Evolutionary conservation across 2,113 vertebrate species (phyloP).

Genomic region (Naja naja): DNA sequence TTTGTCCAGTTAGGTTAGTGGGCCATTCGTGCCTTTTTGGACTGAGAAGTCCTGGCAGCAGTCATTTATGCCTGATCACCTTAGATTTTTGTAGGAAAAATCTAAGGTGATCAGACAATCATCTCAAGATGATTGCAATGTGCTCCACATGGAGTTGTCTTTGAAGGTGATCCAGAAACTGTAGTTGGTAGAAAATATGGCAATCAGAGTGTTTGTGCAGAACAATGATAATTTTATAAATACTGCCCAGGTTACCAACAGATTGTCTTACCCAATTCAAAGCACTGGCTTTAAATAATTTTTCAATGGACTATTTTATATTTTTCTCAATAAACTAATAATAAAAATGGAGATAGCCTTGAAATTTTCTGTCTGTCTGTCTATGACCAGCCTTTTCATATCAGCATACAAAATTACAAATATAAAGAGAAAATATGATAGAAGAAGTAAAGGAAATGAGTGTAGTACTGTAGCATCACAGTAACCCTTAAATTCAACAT

Average conservation of each 20-base stretch:
- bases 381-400: background rate
- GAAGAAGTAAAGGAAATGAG: background rate
- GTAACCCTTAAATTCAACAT: background rate
- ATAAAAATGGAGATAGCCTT: background rate
- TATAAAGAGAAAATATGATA: background rate
- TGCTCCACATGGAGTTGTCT: background rate
- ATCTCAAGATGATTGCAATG: background rate
- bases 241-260: background rate
- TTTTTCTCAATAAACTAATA: constrained; percentile 4
- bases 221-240: background rate
- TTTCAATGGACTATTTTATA: background rate
- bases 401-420: background rate
- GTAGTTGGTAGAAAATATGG: background rate
- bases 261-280: background rate
- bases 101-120: too few relatives aligned
- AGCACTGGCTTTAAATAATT: background rate
- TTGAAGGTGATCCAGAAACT: background rate
- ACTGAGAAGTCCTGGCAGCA: background rate
- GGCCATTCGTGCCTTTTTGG: background rate
- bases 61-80: background rate
- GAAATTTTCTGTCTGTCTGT: background rate
- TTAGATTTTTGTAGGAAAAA: too few relatives aligned
- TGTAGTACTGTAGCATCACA: background rate
- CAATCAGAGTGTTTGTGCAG: background rate
- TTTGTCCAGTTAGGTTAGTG: background rate